Conservation (phyloP, 2,113 vertebrate species). For the Anhinga anhinga region DNA sequence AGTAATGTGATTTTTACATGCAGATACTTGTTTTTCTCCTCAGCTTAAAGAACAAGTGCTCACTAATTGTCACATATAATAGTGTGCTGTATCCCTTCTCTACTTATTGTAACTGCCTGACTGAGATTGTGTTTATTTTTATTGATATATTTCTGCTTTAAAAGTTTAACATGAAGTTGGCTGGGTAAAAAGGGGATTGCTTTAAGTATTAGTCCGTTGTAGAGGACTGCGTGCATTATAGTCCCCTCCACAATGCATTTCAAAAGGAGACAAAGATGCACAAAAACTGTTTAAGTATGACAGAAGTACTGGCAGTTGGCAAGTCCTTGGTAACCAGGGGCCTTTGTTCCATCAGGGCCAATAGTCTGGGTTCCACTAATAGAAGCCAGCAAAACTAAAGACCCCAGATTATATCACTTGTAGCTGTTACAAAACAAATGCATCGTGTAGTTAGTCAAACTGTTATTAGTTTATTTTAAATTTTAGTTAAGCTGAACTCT, state of each 20-base stretch:
- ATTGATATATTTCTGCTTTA: not conserved
- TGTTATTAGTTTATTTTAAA: not conserved
- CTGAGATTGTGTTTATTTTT: not conserved
- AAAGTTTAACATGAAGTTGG: not conserved
- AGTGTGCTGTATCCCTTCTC: not conserved
- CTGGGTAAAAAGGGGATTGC: not conserved
- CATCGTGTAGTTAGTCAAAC: not conserved
- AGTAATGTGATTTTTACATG: not conserved
- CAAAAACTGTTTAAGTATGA: not conserved
- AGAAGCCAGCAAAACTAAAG: not conserved
- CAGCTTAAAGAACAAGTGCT: not conserved
- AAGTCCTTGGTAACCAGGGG: not conserved
- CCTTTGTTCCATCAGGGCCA: not conserved
- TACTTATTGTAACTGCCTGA: not conserved
- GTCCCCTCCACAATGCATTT: not conserved
- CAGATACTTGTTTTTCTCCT: not conserved
- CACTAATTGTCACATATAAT: not conserved
- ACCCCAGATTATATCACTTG: not conserved
- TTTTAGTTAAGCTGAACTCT: not conserved
- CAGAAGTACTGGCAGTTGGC: not conserved
- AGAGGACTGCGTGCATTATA: not conserved
- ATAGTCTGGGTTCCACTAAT: not conserved
- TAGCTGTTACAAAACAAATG: not conserved
- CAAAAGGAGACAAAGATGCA: not conserved
- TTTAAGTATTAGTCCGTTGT: not conserved